phyloP scores from a whole-genome alignment of 2,113 vertebrate species.

The Camelus bactrianus region DNA sequence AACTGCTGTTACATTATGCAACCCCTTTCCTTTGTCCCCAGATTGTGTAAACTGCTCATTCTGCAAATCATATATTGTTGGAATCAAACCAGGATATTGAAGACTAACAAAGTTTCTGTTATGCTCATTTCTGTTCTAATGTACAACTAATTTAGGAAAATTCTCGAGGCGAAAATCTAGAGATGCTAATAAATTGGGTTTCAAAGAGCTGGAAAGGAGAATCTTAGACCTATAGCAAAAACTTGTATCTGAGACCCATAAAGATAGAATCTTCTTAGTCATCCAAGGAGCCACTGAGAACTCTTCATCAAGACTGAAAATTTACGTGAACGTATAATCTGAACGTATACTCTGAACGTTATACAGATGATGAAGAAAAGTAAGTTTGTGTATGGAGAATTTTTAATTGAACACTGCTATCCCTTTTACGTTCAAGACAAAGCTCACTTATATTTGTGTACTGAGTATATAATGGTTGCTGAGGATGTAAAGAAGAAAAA shows the following conservation, averaged over 20 bases:
- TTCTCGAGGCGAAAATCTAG: neutral
- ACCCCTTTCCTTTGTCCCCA: neutral
- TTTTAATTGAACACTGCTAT: neutral
- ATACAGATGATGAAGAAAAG: neutral
- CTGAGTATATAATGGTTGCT: neutral
- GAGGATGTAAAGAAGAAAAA: neutral
- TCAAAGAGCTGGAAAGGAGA: slow-evolving; percentile 9
- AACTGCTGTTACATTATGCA: neutral
- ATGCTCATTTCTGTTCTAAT: neutral
- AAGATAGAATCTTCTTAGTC: neutral
- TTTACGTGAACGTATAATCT: neutral
- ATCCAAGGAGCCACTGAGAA: neutral
- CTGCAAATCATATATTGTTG: neutral
- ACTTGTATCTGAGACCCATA: neutral
- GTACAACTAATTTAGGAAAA: neutral
- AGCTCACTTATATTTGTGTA: neutral
- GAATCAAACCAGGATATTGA: neutral
- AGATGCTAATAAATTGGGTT: neutral
- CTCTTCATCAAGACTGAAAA: neutral
- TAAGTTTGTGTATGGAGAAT: neutral
- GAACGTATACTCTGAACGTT: too few species aligned
- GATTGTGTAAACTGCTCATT: neutral
- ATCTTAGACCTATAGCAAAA: neutral
- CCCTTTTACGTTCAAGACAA: neutral
- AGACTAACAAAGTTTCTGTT: slow-evolving; percentile 23